Evolutionary conservation across 2,888 invertebrate species (phyloP), one percentile per base, ranked within the genome.

Genomic region (Drosophila anomalata): DNA sequence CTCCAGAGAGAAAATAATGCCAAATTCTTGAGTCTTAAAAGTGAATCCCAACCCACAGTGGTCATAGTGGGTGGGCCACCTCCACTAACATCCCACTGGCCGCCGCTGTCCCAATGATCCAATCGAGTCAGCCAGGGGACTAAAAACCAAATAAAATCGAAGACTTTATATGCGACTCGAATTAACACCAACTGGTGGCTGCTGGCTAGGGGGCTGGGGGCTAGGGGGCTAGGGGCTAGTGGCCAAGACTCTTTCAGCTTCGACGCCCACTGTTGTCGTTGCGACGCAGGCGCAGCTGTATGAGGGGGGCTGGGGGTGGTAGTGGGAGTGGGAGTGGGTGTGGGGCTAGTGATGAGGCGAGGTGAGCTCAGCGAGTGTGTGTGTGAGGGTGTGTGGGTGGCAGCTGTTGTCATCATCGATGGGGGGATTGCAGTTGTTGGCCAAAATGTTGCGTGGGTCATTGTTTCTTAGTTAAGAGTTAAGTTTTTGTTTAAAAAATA

Each of bases 51-150:
- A 11, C 9, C 71, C 81, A 82, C 88, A 71, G 81, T 82, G 62
- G 50, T 78, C 67, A 58, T 29, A 73, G 86, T 88, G 82, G 82
- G 88, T 83, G 82, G 82, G 57, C 82, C 73, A 81, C 59, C 73
- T 50, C 68, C 48, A 47, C 57, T 46, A 42, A 39, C 17, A 39
- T 62, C 60, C 59, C 39, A 59, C 69, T 55, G 68, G 70, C 70
- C 63, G 62, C 52, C 63, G 65, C 73, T 53, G 69, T 55, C 73
- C 54, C 69, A 73, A 47, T 73, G 73, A 70, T 72, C 73, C 73
- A 56, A 79, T 24, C 66, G 66, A 52, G 39, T 51, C 66, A 26
- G 47, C 67, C 29, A 46, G 46, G 55, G 17, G 17, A 17, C 17
- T 17, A 17, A 17, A 17, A 65, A 46, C 65, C 33, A 65, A 66